phyloP scores from a whole-genome alignment of 2,113 vertebrate species.

The Anthoscopus minutus region DNA sequence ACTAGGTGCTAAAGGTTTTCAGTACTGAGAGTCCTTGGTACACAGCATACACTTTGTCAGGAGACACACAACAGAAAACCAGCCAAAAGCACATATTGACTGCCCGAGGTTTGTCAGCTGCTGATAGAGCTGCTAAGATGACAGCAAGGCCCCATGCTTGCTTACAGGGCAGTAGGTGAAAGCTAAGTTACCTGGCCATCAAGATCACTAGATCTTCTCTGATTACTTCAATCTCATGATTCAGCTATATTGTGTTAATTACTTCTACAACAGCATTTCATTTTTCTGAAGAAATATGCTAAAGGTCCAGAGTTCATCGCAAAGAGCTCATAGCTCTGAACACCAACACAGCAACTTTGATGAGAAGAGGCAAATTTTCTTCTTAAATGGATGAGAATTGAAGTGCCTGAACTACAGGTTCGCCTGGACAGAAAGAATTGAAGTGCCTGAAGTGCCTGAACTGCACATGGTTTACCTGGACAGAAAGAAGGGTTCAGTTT shows the following conservation, averaged over 20 bases:
- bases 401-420: background rate
- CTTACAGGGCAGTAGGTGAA: background rate
- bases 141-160: background rate
- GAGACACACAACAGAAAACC: background rate
- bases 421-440: background rate
- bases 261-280: background rate
- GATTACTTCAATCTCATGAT: background rate
- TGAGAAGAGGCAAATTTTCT: background rate
- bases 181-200: background rate
- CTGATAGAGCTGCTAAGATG: background rate
- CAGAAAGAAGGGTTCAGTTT: background rate
- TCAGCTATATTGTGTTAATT: background rate
- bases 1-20: background rate
- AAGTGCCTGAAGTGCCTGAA: background rate
- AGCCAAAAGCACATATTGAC: background rate
- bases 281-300: background rate
- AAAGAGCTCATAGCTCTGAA: background rate
- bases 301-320: background rate
- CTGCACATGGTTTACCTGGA: background rate
- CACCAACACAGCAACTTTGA: background rate
- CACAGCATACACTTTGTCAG: background rate
- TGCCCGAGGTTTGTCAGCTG: background rate
- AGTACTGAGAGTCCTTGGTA: background rate
- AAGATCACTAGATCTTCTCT: background rate
- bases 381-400: background rate